Base-by-base conservation (phyloP, 2,888 invertebrate species). In the Anorthoa munda region DNA sequence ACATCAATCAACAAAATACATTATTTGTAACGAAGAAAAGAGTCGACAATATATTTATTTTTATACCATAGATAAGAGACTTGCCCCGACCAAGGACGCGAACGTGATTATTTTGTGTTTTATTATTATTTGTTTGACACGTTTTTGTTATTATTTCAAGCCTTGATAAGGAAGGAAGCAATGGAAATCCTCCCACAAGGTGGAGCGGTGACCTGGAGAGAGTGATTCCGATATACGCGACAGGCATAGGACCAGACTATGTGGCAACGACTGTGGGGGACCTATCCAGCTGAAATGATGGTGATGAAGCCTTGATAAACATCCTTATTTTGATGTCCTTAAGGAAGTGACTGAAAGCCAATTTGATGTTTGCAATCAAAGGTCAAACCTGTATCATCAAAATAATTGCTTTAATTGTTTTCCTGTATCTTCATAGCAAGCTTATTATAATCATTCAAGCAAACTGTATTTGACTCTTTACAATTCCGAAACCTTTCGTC, bases 51-150 rank as follows among this genome's bases (percentile, higher is more conserved):
- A 48, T 21, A 17, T 79, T 66, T 83, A 78, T 64, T 66, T 70
- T 72, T 64, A 83, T 64, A 72, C 50, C 39, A 46, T 45, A 51
- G 84, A 64, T 79, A 83, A 60, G 55, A 53, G 45, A 58, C 58
- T 81, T 65, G 64, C 18, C 46, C 50, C 23, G 17, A 46, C 70
- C 71, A 66, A 77, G 59, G 78, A 72, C 66, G 51, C 2, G 18
- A 26, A 82, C 63, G 68, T 79, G 69, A 68, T 78, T 51, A 61
- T 61, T 60, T 65, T 18, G 21, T 64, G 18, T 66, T 66, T 78
- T 39, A 64, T 53, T 50, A 59, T 51, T 56, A n/a, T 72, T 64
- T 55, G 45, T 11, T 26, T n/a, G 26, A 9, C 73, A 79, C 59
- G 56, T 83, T 72, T 56, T 65, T 26, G 31, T 39, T 11, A 39